These are phyloP conservation scores for Ceratosolen fusciceps DNA, from an alignment of 1,140 invertebrate genomes.

Conservation along the genomic window DNA sequence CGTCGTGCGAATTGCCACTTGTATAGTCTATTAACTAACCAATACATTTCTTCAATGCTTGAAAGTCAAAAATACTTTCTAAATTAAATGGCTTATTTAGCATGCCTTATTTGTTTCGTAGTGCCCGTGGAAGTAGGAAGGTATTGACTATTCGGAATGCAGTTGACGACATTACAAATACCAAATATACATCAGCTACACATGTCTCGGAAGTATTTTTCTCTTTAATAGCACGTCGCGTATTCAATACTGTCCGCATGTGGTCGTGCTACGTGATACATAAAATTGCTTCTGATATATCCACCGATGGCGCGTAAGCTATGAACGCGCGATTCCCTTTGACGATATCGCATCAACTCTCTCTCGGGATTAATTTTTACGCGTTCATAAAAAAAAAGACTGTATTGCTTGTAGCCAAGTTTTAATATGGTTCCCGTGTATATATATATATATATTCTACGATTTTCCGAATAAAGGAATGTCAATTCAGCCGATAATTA, in stretches of 20 bases:
- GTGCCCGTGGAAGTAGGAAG: too few species aligned
- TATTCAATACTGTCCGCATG: neutral
- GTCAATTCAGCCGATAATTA: conserved; percentile 13
- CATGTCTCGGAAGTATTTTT: neutral
- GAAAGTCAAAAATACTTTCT: too few species aligned
- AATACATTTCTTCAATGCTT: too few species aligned
- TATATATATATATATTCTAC: too few species aligned
- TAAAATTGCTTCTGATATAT: neutral
- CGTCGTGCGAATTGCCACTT: too few species aligned
- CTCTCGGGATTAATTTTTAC: conserved; percentile 40
- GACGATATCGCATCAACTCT: conserved; percentile 37
- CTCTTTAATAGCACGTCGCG: neutral
- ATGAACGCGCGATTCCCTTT: conserved; percentile 11
- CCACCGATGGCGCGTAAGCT: neutral
- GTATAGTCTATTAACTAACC: too few species aligned
- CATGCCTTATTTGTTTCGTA: too few species aligned
- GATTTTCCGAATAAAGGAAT: neutral
- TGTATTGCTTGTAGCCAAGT: neutral
- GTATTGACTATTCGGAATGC: too few species aligned
- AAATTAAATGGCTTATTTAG: too few species aligned
- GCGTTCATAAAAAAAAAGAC: conserved; percentile 33
- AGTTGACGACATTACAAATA: too few species aligned
- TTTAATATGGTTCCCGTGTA: neutral
- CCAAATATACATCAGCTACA: too few species aligned
- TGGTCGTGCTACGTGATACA: neutral